Evolutionary conservation across 2,888 invertebrate genomes (phyloP).

Genomic region (Litoditis marina): DNA sequence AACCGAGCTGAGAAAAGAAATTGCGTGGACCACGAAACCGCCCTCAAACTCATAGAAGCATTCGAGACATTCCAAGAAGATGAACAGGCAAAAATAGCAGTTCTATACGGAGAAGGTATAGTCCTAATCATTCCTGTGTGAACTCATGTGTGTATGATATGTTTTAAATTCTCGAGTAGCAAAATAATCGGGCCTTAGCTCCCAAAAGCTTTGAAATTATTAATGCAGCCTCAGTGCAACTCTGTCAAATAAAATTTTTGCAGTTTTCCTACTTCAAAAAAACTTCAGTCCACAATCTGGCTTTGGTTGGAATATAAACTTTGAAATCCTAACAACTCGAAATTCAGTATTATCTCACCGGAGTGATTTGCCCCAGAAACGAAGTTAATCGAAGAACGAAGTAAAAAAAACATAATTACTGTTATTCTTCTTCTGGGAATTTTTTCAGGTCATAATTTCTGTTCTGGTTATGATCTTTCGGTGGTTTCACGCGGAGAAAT

Average conservation of each 20-base stretch:
- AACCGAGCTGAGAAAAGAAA: conserved; percentile 81
- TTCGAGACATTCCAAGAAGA: conserved; percentile 79
- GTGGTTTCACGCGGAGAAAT: conserved; percentile 67
- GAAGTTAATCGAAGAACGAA: neutral
- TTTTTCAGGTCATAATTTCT: conserved; percentile 81
- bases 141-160: neutral
- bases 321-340: no score
- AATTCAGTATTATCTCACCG: no score
- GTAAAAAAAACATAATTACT: no score
- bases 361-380: neutral
- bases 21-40: conserved; percentile 71
- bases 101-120: conserved; percentile 73
- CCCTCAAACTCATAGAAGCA: conserved; percentile 69
- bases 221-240: neutral
- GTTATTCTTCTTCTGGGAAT: neutral
- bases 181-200: no score
- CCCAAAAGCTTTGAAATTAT: neutral
- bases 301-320: no score
- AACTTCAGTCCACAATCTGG: no score
- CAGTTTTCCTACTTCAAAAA: no score
- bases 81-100: conserved; percentile 71
- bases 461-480: conserved; percentile 83
- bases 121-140: neutral
- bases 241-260: no score
- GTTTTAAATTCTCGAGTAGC: no score